phyloP scores from a whole-genome alignment of 2,113 vertebrate genomes.

The Cyanoderma ruficeps region DNA sequence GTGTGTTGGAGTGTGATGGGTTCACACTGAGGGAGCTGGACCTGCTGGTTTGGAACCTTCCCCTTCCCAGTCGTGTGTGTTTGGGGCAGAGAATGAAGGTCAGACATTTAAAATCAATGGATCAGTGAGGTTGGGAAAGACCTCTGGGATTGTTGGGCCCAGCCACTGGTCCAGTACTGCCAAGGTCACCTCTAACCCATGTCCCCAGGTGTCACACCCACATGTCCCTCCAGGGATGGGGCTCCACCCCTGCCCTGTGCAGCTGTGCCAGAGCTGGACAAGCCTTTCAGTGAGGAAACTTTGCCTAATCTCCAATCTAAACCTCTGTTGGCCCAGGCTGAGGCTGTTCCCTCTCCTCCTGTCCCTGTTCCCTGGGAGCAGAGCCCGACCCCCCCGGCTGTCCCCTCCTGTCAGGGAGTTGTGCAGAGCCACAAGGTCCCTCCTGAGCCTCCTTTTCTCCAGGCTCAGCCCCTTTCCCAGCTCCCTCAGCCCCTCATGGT shows the following conservation, averaged over 20 bases:
- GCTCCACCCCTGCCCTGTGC: neutral
- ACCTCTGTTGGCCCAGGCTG: rapidly evolving
- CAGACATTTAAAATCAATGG: rapidly evolving
- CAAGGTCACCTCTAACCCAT: neutral
- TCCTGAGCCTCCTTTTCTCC: neutral
- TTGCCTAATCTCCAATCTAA: neutral
- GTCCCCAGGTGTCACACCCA: neutral
- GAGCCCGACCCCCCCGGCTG: rapidly evolving
- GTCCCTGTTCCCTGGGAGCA: neutral
- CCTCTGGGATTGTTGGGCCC: neutral
- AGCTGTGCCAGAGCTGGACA: neutral
- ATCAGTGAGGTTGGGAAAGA: neutral
- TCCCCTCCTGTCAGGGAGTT: neutral
- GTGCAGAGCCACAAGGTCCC: neutral
- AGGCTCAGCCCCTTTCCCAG: neutral
- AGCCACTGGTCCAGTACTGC: neutral
- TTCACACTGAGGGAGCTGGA: neutral
- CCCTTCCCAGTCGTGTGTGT: too few relatives aligned
- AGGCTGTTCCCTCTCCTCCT: rapidly evolving
- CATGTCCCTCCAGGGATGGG: neutral
- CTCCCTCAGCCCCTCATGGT: rapidly evolving
- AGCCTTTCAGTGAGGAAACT: neutral
- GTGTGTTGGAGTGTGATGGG: neutral
- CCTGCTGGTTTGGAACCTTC: neutral
- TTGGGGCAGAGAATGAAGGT: neutral